A percentile compares a stretch with the other conserved stretches of the same genome.
These are phyloP conservation scores for Cettia cetti DNA, from an alignment of 2,113 vertebrate species.

Conservation along the genomic window DNA sequence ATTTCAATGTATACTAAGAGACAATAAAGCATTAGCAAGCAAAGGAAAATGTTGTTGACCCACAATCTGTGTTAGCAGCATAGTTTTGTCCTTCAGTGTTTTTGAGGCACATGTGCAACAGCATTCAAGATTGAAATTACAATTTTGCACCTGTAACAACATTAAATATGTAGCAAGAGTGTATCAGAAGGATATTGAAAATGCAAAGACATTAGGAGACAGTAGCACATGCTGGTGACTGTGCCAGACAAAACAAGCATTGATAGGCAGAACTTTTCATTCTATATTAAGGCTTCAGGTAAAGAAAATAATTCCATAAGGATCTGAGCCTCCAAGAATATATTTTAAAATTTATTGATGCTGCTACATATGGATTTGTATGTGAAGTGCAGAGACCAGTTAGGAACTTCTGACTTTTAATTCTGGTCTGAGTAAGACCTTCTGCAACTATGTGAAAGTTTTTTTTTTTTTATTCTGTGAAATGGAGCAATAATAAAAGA, in stretches of 20 bases:
- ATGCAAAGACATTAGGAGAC: neutral
- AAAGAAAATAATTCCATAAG: neutral
- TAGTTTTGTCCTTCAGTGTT: conserved; percentile 78
- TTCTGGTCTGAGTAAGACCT: neutral
- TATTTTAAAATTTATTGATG: neutral
- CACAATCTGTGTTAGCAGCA: conserved; percentile 81
- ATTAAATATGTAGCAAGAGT: conserved; percentile 61
- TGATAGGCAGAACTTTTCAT: neutral
- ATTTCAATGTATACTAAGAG: conserved; percentile 83
- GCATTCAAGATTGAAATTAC: conserved; percentile 79
- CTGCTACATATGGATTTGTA: neutral
- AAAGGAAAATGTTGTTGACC: conserved; percentile 85
- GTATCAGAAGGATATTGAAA: conserved; percentile 68
- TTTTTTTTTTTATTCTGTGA: neutral
- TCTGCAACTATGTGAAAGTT: neutral
- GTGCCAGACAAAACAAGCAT: neutral
- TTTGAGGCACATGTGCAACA: conserved; percentile 63
- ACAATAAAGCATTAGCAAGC: conserved; percentile 85
- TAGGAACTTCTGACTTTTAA: neutral
- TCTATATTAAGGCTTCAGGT: neutral
- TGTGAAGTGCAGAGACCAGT: neutral
- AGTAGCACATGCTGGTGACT: neutral
- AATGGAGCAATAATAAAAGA: neutral
- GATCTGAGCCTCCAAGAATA: neutral
- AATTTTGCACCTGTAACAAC: conserved; percentile 84